These are phyloP conservation scores for Stramonita haemastoma DNA, from an alignment of 2,888 invertebrate genomes.

Conservation along the genomic window DNA sequence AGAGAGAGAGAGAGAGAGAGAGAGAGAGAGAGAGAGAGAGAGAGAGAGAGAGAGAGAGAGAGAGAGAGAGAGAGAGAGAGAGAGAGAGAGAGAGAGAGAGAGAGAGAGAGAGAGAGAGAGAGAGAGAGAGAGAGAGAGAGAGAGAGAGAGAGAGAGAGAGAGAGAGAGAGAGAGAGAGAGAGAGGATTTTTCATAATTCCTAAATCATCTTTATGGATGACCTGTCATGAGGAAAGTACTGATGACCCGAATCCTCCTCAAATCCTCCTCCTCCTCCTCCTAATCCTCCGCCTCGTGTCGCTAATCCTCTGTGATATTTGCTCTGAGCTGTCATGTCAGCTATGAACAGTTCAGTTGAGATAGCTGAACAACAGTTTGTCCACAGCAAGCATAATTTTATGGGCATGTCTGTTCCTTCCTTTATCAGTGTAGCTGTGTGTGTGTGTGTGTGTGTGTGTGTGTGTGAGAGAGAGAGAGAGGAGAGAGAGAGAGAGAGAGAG, in stretches of 20 bases:
- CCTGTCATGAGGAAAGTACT: not conserved
- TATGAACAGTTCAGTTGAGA: no score
- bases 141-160: not conserved
- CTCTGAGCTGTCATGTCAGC: no score
- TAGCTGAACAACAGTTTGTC: no score
- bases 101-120: not conserved
- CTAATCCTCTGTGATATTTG: no score
- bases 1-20: not conserved
- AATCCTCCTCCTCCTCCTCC: not conserved
- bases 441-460: not conserved
- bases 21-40: not conserved
- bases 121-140: not conserved
- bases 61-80: not conserved
- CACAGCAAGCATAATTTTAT: no score
- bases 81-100: not conserved
- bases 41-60: not conserved
- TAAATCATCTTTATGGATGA: no score
- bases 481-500: not conserved
- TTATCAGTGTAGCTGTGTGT: conserved; percentile 7
- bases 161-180: not conserved
- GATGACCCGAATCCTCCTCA: not conserved
- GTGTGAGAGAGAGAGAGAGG: conserved; percentile 22
- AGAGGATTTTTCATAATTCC: not conserved
- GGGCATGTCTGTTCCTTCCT: no score
- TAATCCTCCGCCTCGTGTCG: no score